Conservation (phyloP, 1,140 invertebrate genomes). For the Caerostris darwini region DNA sequence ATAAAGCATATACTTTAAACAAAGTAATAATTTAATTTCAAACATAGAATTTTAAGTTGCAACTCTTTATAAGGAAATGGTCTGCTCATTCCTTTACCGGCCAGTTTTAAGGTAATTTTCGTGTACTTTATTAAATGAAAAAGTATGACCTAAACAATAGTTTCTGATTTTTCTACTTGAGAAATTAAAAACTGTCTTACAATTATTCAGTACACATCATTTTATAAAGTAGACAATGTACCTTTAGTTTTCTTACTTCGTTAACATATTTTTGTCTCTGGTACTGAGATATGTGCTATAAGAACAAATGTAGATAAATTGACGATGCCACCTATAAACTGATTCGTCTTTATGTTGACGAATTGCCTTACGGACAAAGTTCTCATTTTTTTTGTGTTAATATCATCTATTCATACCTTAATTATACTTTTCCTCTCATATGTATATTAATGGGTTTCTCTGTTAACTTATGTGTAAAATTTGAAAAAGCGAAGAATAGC, state of each 20-base stretch:
- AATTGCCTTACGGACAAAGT: neutral
- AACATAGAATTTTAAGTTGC: too few relatives aligned
- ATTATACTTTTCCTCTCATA: neutral
- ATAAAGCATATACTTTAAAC: too few relatives aligned
- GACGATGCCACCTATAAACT: neutral
- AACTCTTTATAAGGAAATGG: too few relatives aligned
- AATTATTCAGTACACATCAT: too few relatives aligned
- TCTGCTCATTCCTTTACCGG: too few relatives aligned
- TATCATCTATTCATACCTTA: neutral
- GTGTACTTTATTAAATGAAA: too few relatives aligned
- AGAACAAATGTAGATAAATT: constrained; percentile 48
- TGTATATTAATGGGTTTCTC: neutral
- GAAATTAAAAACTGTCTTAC: too few relatives aligned
- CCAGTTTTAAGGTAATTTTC: too few relatives aligned
- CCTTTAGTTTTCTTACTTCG: neutral
- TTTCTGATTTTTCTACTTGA: too few relatives aligned
- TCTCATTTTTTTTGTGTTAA: neutral
- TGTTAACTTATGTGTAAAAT: neutral
- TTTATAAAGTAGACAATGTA: too few relatives aligned
- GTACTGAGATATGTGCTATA: neutral
- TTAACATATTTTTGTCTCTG: neutral
- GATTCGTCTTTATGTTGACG: neutral
- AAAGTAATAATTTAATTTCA: too few relatives aligned
- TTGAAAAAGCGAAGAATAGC: neutral
- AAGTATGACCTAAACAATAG: too few relatives aligned